phyloP scores from a whole-genome alignment of 2,888 invertebrate genomes.

The Falcaria lacertinaria region DNA sequence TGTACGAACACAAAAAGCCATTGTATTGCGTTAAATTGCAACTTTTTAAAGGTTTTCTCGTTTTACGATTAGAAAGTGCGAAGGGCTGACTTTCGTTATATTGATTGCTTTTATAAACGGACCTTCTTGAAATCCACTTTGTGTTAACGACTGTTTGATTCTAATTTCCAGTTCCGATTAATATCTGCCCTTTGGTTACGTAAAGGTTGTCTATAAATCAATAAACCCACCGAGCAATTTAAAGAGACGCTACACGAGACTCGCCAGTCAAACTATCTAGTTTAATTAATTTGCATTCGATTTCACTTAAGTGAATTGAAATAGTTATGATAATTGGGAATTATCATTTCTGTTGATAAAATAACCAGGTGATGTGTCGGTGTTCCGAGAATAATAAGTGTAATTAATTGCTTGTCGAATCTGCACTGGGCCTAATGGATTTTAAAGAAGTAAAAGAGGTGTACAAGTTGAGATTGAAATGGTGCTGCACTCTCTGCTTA shows the following conservation, averaged over 20 bases:
- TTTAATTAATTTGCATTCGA: neutral
- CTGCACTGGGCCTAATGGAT: too few relatives aligned
- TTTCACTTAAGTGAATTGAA: too few relatives aligned
- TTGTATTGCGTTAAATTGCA: slow-evolving; percentile 38
- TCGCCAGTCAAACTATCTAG: neutral
- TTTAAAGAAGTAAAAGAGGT: too few relatives aligned
- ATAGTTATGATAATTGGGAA: too few relatives aligned
- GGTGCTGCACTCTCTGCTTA: too few relatives aligned
- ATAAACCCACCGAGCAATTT: neutral
- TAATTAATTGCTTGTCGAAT: too few relatives aligned
- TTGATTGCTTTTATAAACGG: slow-evolving; percentile 13
- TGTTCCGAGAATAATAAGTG: too few relatives aligned
- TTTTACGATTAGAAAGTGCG: slow-evolving; percentile 52
- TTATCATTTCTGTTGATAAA: too few relatives aligned
- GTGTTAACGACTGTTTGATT: slow-evolving; percentile 2
- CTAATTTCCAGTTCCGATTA: neutral
- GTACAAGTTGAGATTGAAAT: too few relatives aligned
- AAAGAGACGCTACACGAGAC: neutral
- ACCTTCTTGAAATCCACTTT: neutral
- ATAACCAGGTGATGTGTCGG: too few relatives aligned
- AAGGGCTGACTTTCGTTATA: slow-evolving; percentile 30
- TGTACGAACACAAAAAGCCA: slow-evolving; percentile 14
- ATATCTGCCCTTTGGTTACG: slow-evolving; percentile 1
- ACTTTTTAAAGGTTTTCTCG: slow-evolving; percentile 25
- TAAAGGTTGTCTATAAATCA: neutral